Evolutionary conservation across 2,888 invertebrate species (phyloP), one percentile per base, ranked within the genome.

Genomic region (Zeuzera pyrina): DNA sequence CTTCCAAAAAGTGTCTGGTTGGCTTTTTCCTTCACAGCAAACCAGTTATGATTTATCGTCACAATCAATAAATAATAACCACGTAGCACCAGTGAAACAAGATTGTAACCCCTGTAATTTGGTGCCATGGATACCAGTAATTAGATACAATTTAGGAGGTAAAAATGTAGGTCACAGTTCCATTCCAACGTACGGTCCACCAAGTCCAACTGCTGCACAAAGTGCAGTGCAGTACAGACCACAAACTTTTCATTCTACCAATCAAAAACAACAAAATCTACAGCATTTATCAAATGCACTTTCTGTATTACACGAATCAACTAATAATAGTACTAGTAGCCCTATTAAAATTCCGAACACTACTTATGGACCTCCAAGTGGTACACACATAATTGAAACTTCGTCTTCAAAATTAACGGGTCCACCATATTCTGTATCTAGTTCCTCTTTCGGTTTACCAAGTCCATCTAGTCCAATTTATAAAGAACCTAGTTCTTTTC

Each of bases 111-210:
- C 91, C 33, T 94, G 94, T 56, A 92, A 93, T 61, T 86, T 88
- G 60, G 87, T 89, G 52, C 93, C 94, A 36, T 94, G 94, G 94
- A 86, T 92, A 48, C 94, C 94, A 21, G 88, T 93, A 40, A 70
- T 83, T 47, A 72, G 70, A 64, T 84, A 79, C 56, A 73, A 77
- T 52, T 49, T 72, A 57, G 67, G 66, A 44, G 56, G 62, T 45
- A 69, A 73, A 65, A 72, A 61, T 57, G 34, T 52, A 37, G 52
- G 60, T 34, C 64, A 61, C 41, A 71, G 52, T 53, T 43, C 47
- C 15, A 55, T 56, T 38, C 69, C 79, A 2, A 74, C 78, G 2
- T 79, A 83, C 35, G 78, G 79, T 8, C 70, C 76, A 3, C 78
- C 79, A 1, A 76, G 72, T 52, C 71, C 72, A 3, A 79, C 77